Percentiles rank a stretch among this genome's conserved stretches.
Evolutionary conservation across 2,797 vertebrate genomes (phyloP).

Genomic region (Coracias cyanogaster): DNA sequence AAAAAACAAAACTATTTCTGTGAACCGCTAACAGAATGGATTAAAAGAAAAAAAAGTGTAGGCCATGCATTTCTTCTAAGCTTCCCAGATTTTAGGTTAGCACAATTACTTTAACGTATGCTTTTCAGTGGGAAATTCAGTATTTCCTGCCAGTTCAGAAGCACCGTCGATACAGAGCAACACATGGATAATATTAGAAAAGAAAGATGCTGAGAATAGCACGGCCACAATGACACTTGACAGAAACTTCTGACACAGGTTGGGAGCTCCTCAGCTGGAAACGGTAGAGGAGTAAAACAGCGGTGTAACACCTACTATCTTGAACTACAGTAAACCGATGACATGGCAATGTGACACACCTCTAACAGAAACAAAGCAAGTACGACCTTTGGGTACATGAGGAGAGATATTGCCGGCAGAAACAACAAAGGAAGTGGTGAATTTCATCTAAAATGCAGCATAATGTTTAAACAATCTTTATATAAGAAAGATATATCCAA

Average conservation of each 20-base stretch:
- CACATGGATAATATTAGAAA: not conserved
- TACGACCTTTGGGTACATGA: not conserved
- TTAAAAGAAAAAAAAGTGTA: not conserved
- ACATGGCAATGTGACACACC: not conserved
- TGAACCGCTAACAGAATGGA: not conserved
- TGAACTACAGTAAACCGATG: fast-evolving
- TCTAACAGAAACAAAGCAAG: not conserved
- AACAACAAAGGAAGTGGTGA: not conserved
- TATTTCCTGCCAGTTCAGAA: not conserved
- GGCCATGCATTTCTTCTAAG: not conserved
- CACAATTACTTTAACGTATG: not conserved
- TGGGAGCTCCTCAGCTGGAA: not conserved
- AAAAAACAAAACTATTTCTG: not conserved
- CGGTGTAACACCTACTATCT: not conserved
- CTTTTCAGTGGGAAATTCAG: not conserved
- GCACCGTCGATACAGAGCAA: not conserved
- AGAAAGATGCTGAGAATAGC: not conserved
- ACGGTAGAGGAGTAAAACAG: not conserved
- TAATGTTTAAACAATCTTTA: not conserved
- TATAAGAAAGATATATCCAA: not conserved
- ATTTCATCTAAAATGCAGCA: not conserved
- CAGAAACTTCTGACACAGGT: not conserved
- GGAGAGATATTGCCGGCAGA: not conserved
- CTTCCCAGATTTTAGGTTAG: not conserved
- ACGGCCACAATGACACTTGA: not conserved